Conservation (phyloP, 1,140 invertebrate species). For the Diabrotica virgifera region DNA sequence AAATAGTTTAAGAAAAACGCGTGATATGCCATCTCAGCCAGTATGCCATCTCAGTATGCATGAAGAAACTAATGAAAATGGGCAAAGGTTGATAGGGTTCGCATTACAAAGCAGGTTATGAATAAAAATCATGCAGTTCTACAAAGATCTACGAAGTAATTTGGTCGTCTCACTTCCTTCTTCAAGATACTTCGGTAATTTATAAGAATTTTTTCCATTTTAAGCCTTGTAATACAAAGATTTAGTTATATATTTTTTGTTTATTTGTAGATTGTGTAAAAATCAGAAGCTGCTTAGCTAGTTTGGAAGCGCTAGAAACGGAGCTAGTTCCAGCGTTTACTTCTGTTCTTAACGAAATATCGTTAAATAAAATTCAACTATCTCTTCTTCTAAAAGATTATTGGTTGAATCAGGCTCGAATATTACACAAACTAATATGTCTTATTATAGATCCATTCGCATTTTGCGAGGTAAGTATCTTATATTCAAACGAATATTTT, state of each 20-base stretch:
- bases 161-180: no score
- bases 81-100: no score
- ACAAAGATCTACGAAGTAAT: no score
- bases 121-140: no score
- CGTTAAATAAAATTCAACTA: constrained; percentile 46
- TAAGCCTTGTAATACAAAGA: background rate
- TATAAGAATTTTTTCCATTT: no score
- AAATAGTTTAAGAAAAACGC: no score
- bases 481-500: no score
- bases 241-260: constrained; percentile 30
- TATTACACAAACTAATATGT: constrained; percentile 57
- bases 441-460: constrained; percentile 64
- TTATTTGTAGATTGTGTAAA: constrained; percentile 52
- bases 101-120: no score
- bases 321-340: constrained; percentile 60
- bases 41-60: no score
- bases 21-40: no score
- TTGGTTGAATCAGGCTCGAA: constrained; percentile 58
- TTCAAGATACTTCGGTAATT: no score
- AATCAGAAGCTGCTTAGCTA: constrained; percentile 61
- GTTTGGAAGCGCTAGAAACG: constrained; percentile 62
- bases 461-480: constrained; percentile 57
- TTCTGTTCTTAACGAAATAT: constrained; percentile 49
- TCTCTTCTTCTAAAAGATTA: constrained; percentile 53
- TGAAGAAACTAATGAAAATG: no score